Evolutionary conservation across 1,140 invertebrate species (phyloP), one percentile per base, ranked within the genome.

Genomic region (Heliconius hewitsoni): DNA sequence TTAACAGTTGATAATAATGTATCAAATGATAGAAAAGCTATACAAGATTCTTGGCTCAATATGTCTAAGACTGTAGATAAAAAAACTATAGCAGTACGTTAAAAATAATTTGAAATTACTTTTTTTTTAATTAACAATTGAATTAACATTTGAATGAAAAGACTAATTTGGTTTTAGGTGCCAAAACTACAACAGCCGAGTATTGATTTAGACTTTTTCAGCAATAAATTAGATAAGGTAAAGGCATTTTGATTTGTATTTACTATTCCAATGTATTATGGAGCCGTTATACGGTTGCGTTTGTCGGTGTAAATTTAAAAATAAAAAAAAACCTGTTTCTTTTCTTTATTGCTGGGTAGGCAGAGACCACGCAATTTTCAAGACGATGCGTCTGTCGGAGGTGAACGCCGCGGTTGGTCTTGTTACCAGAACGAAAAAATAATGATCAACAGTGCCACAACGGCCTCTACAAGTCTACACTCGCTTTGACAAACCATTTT

Each of bases 201-300:
- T 71, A 78, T 82, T 74, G 89, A 90, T 79, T 82, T 92, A 72
- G 90, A 91, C 78, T 81, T 85, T 50, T 76, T 90, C 60, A 83
- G 81, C 71, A 78, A 82, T 23, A 87, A 89, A 79, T 84, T 92
- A 66, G 85, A 90, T 79, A 80, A 91, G 90, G 91, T 93, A 90
- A 66, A 66, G 30, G 3, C 27, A 27, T 66, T 66, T 66, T 30
- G 2, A 66, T 66, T 27, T 11, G 1, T 66, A 27, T 27, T 5
- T 23, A 11, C 13, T 66, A 66, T 66, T 3, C 1, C 30, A 66
- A 27, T 66, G 27, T 66, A 66, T 27, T 11, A 66, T 57, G 8
- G 19, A n/a, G 8, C n/a, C 55, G 2, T 23, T 8, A n/a, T 23
- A 9, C 8, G 18, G 2, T 8, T 57, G 8, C 23, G 1, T 6